Evolutionary conservation across 23 tunicate species (phyloP).

Genomic region (Aplidium turbinatum): DNA sequence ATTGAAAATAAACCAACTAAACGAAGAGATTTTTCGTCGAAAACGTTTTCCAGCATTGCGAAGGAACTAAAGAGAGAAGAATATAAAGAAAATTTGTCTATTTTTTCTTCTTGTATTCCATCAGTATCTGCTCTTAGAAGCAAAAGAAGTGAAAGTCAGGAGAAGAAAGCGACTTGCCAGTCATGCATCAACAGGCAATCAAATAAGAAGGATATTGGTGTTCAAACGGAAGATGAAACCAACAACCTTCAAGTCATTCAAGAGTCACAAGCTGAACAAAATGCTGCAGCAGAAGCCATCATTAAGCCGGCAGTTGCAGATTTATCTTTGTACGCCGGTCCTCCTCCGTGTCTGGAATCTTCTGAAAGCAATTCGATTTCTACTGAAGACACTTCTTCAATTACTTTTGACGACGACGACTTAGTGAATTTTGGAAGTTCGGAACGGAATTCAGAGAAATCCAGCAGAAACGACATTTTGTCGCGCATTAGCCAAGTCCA

Average conservation of each 20-base stretch:
- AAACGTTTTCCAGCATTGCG: too few relatives aligned
- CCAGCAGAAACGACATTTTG: too few relatives aligned
- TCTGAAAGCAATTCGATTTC: constrained; percentile 15
- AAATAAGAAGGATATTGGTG: neutral
- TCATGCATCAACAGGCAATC: neutral
- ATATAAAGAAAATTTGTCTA: too few relatives aligned
- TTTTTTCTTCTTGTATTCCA: too few relatives aligned
- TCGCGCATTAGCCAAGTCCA: neutral
- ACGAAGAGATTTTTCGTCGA: too few relatives aligned
- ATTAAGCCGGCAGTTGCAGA: neutral
- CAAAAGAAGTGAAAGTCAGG: too few relatives aligned
- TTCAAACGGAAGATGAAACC: neutral
- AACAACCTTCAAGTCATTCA: neutral
- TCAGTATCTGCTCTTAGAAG: too few relatives aligned
- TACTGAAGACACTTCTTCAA: constrained; percentile 26
- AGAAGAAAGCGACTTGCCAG: too few relatives aligned
- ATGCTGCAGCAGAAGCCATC: too few relatives aligned
- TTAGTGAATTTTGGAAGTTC: neutral
- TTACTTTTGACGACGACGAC: constrained; percentile 25
- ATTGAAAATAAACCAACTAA: too few relatives aligned
- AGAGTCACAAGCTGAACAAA: neutral
- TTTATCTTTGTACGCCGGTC: neutral
- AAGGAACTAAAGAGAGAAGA: too few relatives aligned
- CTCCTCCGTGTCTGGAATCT: neutral
- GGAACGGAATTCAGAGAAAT: neutral